A percentile compares a stretch with the other conserved stretches of the same genome.
phyloP scores from a whole-genome alignment of 2,888 invertebrate genomes.

The Hylaea fasciaria region DNA sequence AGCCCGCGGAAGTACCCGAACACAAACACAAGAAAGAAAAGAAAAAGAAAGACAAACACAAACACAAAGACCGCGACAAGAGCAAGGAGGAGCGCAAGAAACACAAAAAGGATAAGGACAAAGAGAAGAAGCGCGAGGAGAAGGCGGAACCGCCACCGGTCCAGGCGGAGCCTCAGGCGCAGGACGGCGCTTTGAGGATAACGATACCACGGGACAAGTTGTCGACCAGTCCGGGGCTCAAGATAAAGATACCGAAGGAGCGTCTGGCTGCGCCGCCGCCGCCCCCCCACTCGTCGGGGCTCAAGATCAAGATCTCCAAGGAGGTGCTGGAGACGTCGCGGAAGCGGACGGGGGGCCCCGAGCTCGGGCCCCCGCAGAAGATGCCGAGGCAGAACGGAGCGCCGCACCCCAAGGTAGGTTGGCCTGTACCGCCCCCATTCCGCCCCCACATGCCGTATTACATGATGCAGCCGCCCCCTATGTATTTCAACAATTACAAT shows the following conservation, averaged over 20 bases:
- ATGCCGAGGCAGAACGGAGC: constrained; percentile 72
- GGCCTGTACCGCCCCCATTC: constrained; percentile 69
- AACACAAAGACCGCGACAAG: constrained; percentile 91
- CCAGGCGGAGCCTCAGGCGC: constrained; percentile 41
- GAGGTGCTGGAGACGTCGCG: constrained; percentile 86
- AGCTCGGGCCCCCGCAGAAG: constrained; percentile 64
- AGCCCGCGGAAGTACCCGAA: constrained; percentile 58
- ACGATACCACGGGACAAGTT: constrained; percentile 78
- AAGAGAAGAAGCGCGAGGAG: constrained; percentile 70
- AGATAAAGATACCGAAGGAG: constrained; percentile 93
- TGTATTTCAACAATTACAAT: constrained; percentile 51
- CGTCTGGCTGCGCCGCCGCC: constrained; percentile 85
- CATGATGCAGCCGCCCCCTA: constrained; percentile 75
- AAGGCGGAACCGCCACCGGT: constrained; percentile 58
- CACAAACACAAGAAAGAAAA: constrained; percentile 86
- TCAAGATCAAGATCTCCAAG: constrained; percentile 93
- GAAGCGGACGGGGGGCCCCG: constrained; percentile 58
- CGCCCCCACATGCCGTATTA: constrained; percentile 69
- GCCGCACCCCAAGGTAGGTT: constrained; percentile 77
- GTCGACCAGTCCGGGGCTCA: constrained; percentile 84
- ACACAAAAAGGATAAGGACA: constrained; percentile 88
- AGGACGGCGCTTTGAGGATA: constrained; percentile 69
- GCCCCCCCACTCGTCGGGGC: constrained; percentile 74
- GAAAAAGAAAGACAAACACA: constrained; percentile 92
- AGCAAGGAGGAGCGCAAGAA: constrained; percentile 89